phyloP scores from a whole-genome alignment of 2,888 invertebrate species.

The Ormyrus labotus region DNA sequence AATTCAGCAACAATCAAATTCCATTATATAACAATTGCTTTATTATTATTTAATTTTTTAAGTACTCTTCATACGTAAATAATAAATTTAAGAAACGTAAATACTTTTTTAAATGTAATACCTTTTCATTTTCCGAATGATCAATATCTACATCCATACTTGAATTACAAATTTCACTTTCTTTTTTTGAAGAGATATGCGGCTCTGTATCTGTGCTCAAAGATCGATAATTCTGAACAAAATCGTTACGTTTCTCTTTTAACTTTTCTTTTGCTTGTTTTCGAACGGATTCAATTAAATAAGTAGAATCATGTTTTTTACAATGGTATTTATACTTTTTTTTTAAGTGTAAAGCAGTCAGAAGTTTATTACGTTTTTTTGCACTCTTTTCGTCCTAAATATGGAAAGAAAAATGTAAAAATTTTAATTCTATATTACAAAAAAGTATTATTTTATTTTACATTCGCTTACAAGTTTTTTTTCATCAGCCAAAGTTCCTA shows the following conservation, averaged over 20 bases:
- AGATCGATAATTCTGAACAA: slow-evolving; percentile 45
- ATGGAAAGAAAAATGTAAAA: neutral
- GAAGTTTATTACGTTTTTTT: slow-evolving; percentile 27
- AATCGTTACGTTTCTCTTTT: slow-evolving; percentile 35
- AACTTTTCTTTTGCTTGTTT: slow-evolving; percentile 22
- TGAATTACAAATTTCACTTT: neutral
- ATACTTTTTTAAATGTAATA: too few relatives aligned
- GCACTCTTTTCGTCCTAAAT: neutral
- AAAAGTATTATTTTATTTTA: neutral
- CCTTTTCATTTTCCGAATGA: too few relatives aligned
- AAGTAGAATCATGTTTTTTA: slow-evolving; percentile 44
- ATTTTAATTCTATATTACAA: neutral
- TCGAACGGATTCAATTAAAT: slow-evolving; percentile 40
- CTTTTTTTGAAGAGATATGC: neutral
- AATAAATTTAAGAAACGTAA: too few relatives aligned
- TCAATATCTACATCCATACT: too few relatives aligned
- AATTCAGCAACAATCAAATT: too few relatives aligned
- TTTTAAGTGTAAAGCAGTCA: slow-evolving; percentile 34
- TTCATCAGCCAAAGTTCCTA: neutral
- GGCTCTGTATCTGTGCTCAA: slow-evolving; percentile 11
- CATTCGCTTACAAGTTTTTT: slow-evolving; percentile 8
- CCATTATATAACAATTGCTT: too few relatives aligned
- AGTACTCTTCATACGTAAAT: too few relatives aligned
- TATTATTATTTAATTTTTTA: too few relatives aligned
- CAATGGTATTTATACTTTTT: slow-evolving; percentile 52